These are phyloP conservation scores for Neelides folsomi DNA, from an alignment of 2,888 invertebrate species.

Conservation along the genomic window DNA sequence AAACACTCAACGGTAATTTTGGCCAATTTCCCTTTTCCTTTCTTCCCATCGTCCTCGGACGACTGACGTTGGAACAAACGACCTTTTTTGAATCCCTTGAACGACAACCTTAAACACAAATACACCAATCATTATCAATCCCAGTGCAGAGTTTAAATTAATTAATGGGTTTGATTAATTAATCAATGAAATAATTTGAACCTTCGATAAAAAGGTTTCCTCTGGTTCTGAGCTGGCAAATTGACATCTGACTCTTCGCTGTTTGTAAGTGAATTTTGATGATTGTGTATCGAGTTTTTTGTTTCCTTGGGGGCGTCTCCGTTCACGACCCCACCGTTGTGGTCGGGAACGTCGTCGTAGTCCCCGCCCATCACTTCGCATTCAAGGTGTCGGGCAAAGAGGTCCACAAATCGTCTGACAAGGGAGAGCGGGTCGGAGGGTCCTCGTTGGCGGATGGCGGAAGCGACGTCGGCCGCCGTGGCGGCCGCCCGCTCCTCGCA, in stretches of 20 bases:
- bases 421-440: conserved; percentile 6
- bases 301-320: not conserved
- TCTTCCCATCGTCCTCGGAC: conserved; percentile 61
- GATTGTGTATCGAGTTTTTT: not conserved
- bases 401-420: conserved; percentile 26
- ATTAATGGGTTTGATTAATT: not conserved
- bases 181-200: not conserved
- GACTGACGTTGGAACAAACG: conserved; percentile 80
- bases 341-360: not conserved
- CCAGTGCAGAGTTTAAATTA: not conserved
- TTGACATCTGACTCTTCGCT: conserved; percentile 1
- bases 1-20: conserved; percentile 86
- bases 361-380: conserved; percentile 11
- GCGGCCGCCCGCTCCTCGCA: conserved; percentile 10
- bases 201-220: conserved; percentile 33
- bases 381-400: conserved; percentile 26
- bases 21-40: conserved; percentile 70
- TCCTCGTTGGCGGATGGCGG: conserved; percentile 8
- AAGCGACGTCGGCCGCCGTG: conserved; percentile 22
- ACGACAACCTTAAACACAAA: conserved; percentile 52
- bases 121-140: not conserved
- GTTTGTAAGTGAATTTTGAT: not conserved
- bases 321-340: not conserved
- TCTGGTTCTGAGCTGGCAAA: conserved; percentile 1
- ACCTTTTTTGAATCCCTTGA: conserved; percentile 70